Conservation (phyloP, 2,888 invertebrate species). For the Lymantria dispar region DNA sequence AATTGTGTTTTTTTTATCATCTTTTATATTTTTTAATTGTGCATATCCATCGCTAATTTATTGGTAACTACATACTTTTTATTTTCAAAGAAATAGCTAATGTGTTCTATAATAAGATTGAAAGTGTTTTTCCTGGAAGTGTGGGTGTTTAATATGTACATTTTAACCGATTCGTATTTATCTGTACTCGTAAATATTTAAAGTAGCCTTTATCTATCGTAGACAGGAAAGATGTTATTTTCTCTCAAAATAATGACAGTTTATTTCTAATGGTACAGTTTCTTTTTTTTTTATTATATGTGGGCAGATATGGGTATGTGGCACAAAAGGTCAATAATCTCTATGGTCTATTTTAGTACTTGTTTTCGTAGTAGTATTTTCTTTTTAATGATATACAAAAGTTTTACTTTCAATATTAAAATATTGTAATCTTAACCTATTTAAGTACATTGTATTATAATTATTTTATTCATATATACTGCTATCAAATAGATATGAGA, state of each 20-base stretch:
- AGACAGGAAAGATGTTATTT: conserved; percentile 1
- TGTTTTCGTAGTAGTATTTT: not conserved
- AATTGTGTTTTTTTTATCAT: conserved; percentile 26
- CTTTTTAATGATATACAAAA: too few species aligned
- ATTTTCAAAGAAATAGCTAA: not conserved
- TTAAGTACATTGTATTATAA: not conserved
- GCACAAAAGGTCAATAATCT: conserved; percentile 1
- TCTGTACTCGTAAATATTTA: conserved; percentile 2
- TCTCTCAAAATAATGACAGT: not conserved
- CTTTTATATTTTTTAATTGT: conserved; percentile 18
- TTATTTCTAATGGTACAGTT: not conserved
- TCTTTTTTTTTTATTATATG: not conserved
- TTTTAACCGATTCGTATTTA: not conserved
- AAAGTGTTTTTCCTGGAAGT: not conserved
- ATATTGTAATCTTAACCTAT: not conserved
- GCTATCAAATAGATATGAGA: not conserved
- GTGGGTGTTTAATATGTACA: not conserved
- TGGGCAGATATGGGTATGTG: not conserved
- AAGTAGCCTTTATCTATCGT: conserved; percentile 3
- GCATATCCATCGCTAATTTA: not conserved
- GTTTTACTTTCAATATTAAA: not conserved
- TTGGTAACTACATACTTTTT: not conserved
- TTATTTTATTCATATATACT: not conserved
- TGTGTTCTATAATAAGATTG: not conserved
- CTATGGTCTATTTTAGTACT: conserved; percentile 7